Evolutionary conservation across 2,797 vertebrate species (phyloP), one percentile per base, ranked within the genome.

Genomic region (Catostomus latipinnis): DNA sequence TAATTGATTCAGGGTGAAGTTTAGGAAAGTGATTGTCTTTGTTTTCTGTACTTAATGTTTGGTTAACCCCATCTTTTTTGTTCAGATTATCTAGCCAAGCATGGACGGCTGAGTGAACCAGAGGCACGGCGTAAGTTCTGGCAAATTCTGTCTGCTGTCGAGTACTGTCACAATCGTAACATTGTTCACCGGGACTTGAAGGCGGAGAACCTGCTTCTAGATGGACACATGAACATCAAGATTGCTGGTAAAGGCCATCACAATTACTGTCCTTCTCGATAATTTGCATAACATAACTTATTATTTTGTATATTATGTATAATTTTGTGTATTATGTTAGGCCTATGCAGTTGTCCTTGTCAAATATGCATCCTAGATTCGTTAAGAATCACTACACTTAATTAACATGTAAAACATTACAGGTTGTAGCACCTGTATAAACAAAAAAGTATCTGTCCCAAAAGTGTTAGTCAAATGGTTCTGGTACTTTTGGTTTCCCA

Each of bases 141-240:
- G 98, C 98, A 99, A 90, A 99, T 99, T 89, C 93, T 99, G 61
- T 96, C 96, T 0, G 98, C 98, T 0, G 96, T 99, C 78, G 98
- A 98, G 86, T 99, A 97, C 84, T 99, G 98, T 89, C 98, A 99
- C 49, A 93, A 95, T 80, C 94, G 94, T 80, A 97, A 97, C 86
- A 95, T 99, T 50, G 97, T 98, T 67, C 97, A 99, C 90, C 93
- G 97, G 48, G 97, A 99, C 90, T 94, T 99, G 81, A 99, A 99
- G 87, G 97, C 97, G 0, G 97, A 99, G 91, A 99, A 99, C 82
- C 94, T 98, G 53, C 90, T 99, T 84, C 94, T 99, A 4, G 98
- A 99, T 72, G 96, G 88, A 87, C 96, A 98, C 90, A 99, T 99
- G 98, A 98, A 99, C 91, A 98, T 99, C 93, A 99, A 99, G 92